phyloP scores from a whole-genome alignment of 2,113 vertebrate species.

The Ploceus nigricollis region DNA sequence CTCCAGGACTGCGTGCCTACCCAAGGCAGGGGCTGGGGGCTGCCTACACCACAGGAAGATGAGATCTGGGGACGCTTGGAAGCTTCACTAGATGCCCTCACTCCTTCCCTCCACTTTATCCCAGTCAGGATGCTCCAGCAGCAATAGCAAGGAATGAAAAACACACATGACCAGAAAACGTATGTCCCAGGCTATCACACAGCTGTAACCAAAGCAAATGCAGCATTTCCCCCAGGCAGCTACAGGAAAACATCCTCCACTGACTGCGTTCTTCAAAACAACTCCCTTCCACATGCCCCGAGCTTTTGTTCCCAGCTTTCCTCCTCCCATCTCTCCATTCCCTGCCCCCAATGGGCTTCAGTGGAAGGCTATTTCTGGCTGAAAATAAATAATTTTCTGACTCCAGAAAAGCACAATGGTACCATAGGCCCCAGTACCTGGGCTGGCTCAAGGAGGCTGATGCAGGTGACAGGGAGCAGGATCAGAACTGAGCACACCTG shows the following conservation, averaged over 20 bases:
- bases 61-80: neutral
- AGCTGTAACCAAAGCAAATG: neutral
- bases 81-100: neutral
- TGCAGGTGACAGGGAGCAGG: neutral
- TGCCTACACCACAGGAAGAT: neutral
- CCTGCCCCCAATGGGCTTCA: accelerated
- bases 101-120: neutral
- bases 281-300: neutral
- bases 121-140: neutral
- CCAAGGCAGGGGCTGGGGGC: neutral
- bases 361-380: neutral
- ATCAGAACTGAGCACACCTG: neutral
- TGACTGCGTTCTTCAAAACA: neutral
- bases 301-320: neutral
- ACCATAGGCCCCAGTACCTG: neutral
- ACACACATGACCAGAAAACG: neutral
- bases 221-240: neutral
- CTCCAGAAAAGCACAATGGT: neutral
- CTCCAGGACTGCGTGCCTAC: neutral
- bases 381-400: neutral
- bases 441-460: neutral
- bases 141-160: neutral
- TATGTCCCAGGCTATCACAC: neutral
- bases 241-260: constrained; percentile 2
- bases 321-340: neutral